phyloP scores from a whole-genome alignment of 2,113 vertebrate species.

The Notothenia coriiceps region DNA sequence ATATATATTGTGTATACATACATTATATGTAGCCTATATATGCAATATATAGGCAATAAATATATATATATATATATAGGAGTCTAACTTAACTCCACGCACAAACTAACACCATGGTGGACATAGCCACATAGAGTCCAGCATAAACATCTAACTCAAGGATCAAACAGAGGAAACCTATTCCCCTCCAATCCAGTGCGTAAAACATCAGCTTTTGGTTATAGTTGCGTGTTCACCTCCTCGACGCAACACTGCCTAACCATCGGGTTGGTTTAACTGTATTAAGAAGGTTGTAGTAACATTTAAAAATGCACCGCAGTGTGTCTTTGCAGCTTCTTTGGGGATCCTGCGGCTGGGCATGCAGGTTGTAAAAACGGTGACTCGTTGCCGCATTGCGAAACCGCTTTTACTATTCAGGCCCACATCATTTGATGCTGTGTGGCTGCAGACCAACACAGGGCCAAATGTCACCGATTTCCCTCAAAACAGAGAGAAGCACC shows the following conservation, averaged over 20 bases:
- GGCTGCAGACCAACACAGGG: not conserved
- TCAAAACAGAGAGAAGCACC: not conserved
- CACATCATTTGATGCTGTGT: not conserved
- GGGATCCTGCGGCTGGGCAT: constrained; percentile 36
- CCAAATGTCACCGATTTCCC: not conserved
- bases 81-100: too few species aligned
- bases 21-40: too few species aligned
- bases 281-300: too few species aligned
- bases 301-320: not conserved
- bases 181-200: not conserved
- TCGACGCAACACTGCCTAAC: too few species aligned
- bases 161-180: not conserved
- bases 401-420: constrained; percentile 25
- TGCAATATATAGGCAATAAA: too few species aligned
- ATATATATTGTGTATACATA: too few species aligned
- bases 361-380: constrained; percentile 46
- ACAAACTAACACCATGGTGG: too few species aligned
- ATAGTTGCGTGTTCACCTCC: not conserved
- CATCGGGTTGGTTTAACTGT: not conserved
- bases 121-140: not conserved
- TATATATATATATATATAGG: too few species aligned
- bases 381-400: constrained; percentile 80
- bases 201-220: not conserved
- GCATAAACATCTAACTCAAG: not conserved
- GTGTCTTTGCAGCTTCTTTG: not conserved